Base-by-base conservation (phyloP, 2,797 vertebrate genomes). In the Hoplostethus mediterraneus region DNA sequence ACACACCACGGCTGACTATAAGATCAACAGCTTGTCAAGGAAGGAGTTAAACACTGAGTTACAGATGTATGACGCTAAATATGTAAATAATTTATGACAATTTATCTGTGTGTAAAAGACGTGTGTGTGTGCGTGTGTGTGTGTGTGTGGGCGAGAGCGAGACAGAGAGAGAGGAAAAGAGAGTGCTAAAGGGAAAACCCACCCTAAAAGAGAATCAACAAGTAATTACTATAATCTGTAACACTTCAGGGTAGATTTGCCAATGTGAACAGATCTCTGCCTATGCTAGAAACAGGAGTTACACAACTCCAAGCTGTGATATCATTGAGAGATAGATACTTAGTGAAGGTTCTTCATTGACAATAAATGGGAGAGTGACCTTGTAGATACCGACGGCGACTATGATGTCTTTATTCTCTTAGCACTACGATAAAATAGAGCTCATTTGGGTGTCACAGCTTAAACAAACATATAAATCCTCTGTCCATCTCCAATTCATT, bases 401-500 rank as follows among this genome's bases (percentile, higher is more conserved):
- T 52, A 61, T 54, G 57, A 64, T 57, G 60, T 11, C 38, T 13
- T 45, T 49, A 25, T 10, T 63, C 59, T 75, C 63, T 60, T 79
- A 36, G 62, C 63, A 58, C 49, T 49, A 71, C 8, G 25, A 81
- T 81, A 77, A 73, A 77, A 79, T 38, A 58, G 21, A 75, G 52
- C 57, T 78, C 42, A 82, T 74, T 77, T 80, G 38, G 25, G 48
- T 67, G 64, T 72, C 70, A 82, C 73, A 71, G 40, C 57, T 44
- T 55, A 74, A 82, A 45, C 53, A 60, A 80, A 70, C 44, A 67
- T 67, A 80, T 67, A 80, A 81, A 76, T 77, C 57, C 51, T 4
- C 51, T 1, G 14, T 40, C 54, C 60, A 53, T 57, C 45, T 57
- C 40, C 44, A 73, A 51, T 70, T 76, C 59, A 70, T 76, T 65